Percentiles rank a stretch among this genome's conserved stretches.
phyloP scores from a whole-genome alignment of 1,140 invertebrate genomes.

The Episyrphus balteatus region DNA sequence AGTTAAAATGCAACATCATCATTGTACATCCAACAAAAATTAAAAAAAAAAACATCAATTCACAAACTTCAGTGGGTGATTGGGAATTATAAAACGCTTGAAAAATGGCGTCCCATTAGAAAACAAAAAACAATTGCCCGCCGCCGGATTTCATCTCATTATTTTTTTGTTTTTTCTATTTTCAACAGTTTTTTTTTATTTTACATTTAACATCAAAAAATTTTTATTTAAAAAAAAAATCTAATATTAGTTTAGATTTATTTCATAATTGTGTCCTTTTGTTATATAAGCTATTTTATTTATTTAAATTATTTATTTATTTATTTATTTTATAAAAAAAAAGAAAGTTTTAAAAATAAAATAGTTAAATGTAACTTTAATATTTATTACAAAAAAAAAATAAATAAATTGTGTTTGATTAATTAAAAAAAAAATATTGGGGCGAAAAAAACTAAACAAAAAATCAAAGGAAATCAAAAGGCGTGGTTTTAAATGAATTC shows the following conservation, averaged over 20 bases:
- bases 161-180: slow-evolving; percentile 3
- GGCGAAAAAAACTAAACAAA: background rate
- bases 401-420: slow-evolving; percentile 27
- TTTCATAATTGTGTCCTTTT: background rate
- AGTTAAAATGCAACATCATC: too few relatives aligned
- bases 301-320: slow-evolving; percentile 34
- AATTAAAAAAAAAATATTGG: slow-evolving; percentile 11
- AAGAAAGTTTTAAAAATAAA: slow-evolving; percentile 11
- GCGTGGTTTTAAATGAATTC: too few relatives aligned
- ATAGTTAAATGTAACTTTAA: slow-evolving; percentile 13
- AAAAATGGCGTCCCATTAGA: slow-evolving; percentile 5
- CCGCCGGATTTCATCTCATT: background rate
- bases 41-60: too few relatives aligned
- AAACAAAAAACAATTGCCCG: background rate
- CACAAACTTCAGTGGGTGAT: too few relatives aligned
- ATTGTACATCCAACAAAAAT: too few relatives aligned
- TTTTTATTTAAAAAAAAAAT: too few relatives aligned
- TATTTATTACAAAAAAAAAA: slow-evolving; percentile 12
- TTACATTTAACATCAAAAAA: slow-evolving; percentile 9
- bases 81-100: slow-evolving; percentile 4
- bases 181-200: background rate
- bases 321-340: slow-evolving; percentile 32
- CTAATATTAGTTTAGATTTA: slow-evolving; percentile 1
- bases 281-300: slow-evolving; percentile 9
- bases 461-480: too few relatives aligned